These are phyloP conservation scores for Lydus trimaculatus DNA, from an alignment of 2,888 invertebrate genomes.

Conservation along the genomic window DNA sequence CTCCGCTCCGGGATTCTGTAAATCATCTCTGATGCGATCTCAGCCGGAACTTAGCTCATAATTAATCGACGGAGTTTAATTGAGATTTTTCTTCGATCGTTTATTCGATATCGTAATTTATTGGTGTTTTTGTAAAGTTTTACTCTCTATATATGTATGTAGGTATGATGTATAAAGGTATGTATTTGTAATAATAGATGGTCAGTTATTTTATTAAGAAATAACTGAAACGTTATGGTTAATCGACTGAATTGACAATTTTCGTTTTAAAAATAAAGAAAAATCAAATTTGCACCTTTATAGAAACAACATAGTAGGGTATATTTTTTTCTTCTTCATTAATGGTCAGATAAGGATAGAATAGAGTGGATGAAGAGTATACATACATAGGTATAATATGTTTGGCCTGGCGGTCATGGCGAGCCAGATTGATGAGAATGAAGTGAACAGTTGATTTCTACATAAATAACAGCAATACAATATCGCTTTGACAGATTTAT, in stretches of 20 bases:
- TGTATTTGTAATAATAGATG: background rate
- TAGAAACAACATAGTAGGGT: background rate
- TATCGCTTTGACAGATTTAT: slow-evolving; percentile 61
- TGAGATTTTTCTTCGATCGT: slow-evolving; percentile 59
- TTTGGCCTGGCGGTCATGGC: slow-evolving; percentile 41
- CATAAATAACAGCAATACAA: slow-evolving; percentile 62
- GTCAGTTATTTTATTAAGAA: too few relatives aligned
- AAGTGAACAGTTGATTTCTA: slow-evolving; percentile 60
- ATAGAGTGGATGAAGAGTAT: background rate
- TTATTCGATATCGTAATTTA: slow-evolving; percentile 56
- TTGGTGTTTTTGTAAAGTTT: slow-evolving; percentile 51
- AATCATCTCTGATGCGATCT: slow-evolving; percentile 56
- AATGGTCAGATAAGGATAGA: background rate
- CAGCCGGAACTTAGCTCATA: slow-evolving; percentile 57
- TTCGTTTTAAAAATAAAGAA: too few relatives aligned
- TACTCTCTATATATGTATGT: slow-evolving; percentile 26
- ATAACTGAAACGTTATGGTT: too few relatives aligned
- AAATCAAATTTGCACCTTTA: too few relatives aligned
- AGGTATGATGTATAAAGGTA: background rate
- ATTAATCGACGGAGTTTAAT: slow-evolving; percentile 59
- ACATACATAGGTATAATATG: too few relatives aligned
- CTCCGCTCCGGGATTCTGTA: slow-evolving; percentile 56
- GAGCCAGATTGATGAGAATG: slow-evolving; percentile 58
- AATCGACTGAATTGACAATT: too few relatives aligned
- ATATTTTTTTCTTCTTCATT: too few relatives aligned